Conservation (phyloP, 2,888 invertebrate genomes). For the Globia sparganii region DNA sequence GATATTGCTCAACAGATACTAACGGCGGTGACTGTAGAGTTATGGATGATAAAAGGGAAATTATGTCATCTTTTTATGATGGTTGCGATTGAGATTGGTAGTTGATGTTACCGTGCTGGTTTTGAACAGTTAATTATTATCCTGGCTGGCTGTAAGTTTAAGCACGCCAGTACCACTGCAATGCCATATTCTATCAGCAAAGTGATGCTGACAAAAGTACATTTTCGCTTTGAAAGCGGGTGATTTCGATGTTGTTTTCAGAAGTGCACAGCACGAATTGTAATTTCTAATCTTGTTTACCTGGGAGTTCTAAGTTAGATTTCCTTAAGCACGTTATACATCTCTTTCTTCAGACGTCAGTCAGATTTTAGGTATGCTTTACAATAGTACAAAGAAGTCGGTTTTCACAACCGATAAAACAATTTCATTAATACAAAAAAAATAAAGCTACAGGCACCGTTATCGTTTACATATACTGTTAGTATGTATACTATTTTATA, state of each 20-base stretch:
- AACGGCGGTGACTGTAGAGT: constrained; percentile 58
- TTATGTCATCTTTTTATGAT: constrained; percentile 24
- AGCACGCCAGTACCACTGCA: neutral
- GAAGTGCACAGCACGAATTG: neutral
- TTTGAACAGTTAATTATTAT: neutral
- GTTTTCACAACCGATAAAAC: neutral
- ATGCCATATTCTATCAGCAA: neutral
- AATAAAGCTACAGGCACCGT: neutral
- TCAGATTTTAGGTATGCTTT: neutral
- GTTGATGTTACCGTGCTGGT: neutral
- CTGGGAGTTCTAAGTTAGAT: neutral
- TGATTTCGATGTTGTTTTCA: neutral
- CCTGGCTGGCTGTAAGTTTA: neutral
- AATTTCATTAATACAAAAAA: no score
- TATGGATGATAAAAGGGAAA: constrained; percentile 31
- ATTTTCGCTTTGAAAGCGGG: neutral
- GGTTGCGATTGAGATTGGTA: neutral
- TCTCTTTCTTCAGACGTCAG: neutral
- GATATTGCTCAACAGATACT: constrained; percentile 56
- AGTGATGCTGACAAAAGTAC: neutral
- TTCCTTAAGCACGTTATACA: neutral
- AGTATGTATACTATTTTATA: neutral
- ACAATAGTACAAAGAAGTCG: neutral
- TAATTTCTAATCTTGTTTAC: neutral
- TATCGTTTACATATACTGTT: neutral